Conservation (phyloP, 37 sponge, comb jelly and placozoan genomes). For the Aphrocallistes beatrix region DNA sequence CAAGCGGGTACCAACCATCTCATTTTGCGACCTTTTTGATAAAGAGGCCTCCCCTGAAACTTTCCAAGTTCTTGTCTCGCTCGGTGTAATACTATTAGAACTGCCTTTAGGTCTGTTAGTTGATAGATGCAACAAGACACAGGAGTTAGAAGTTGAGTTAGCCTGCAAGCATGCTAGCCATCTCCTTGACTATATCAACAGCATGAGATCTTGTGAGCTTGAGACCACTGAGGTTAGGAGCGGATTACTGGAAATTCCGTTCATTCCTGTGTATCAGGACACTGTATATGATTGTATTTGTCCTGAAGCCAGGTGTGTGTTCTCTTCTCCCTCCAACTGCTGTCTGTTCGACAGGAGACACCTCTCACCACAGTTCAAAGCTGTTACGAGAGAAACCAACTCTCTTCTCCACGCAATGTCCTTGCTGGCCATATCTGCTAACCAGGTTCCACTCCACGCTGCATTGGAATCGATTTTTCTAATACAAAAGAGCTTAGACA, state of each 20-base stretch:
- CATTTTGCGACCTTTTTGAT: background rate
- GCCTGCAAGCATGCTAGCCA: background rate
- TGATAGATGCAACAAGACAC: background rate
- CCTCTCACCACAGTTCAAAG: background rate
- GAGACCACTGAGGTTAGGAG: background rate
- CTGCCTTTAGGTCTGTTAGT: constrained; percentile 8
- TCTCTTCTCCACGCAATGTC: background rate
- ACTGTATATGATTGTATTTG: background rate
- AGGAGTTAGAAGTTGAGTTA: background rate
- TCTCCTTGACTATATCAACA: background rate
- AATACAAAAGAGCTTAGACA: background rate
- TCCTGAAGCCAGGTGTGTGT: background rate
- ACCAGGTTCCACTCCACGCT: background rate
- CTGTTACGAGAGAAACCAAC: background rate
- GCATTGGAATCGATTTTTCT: background rate
- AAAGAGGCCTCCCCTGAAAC: background rate
- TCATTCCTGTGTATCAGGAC: constrained; percentile 5
- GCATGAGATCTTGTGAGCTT: background rate
- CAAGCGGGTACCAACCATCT: background rate
- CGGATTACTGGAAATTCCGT: background rate
- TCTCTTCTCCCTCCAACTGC: background rate
- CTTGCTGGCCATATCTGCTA: background rate
- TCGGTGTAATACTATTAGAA: background rate
- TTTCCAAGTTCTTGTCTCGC: background rate
- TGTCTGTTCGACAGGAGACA: background rate